A percentile compares a stretch with the other conserved stretches of the same genome.
phyloP scores from a whole-genome alignment of 2,797 vertebrate species.

The Varecia variegata region DNA sequence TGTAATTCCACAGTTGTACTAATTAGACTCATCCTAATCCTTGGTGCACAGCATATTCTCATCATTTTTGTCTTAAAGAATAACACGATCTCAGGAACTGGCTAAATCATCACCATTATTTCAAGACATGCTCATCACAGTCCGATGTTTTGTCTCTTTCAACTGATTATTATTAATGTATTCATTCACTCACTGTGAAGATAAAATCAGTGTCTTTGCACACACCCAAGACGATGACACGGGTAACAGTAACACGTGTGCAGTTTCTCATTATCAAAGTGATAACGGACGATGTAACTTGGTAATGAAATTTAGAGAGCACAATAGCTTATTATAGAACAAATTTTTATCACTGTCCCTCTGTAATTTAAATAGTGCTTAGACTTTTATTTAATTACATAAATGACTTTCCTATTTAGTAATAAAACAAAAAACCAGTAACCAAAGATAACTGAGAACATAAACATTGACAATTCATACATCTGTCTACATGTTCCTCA shows the following conservation, averaged over 20 bases:
- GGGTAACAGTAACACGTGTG: accelerated
- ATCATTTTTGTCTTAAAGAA: neutral
- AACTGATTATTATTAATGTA: neutral
- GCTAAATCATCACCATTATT: neutral
- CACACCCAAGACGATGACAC: no score
- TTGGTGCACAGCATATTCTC: no score
- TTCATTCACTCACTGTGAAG: neutral
- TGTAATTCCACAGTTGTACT: neutral
- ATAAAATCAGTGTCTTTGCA: neutral
- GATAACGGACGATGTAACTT: neutral
- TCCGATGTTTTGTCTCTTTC: neutral
- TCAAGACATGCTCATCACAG: neutral
- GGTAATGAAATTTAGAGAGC: neutral
- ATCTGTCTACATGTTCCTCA: neutral
- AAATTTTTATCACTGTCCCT: neutral
- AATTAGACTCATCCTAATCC: neutral
- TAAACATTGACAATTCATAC: neutral
- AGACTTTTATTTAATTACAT: neutral
- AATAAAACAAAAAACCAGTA: neutral
- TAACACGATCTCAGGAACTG: neutral
- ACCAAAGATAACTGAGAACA: neutral
- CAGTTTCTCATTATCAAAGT: neutral
- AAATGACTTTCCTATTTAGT: neutral
- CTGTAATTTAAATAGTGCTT: neutral
- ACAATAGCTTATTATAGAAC: neutral